Evolutionary conservation across 2,888 invertebrate genomes (phyloP).

Genomic region (Epicampocera succincta): DNA sequence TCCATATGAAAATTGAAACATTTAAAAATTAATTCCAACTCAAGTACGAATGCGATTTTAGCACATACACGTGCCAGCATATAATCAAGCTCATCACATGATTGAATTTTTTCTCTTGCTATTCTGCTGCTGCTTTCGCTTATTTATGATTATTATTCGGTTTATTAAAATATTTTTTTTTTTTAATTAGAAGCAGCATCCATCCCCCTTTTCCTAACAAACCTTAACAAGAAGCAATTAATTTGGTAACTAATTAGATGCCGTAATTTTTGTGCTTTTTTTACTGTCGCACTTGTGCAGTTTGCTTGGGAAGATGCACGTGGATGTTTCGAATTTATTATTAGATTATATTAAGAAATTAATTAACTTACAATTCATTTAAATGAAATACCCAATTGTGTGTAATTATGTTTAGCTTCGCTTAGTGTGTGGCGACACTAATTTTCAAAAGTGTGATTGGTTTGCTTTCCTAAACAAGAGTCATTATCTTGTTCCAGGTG

Average conservation of each 20-base stretch:
- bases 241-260: conserved; percentile 62
- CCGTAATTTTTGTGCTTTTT: conserved; percentile 20
- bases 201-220: conserved; percentile 27
- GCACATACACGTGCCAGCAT: conserved; percentile 62
- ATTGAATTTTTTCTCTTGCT: conserved; percentile 47
- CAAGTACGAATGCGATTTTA: conserved; percentile 55
- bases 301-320: conserved; percentile 43
- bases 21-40: conserved; percentile 68
- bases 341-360: conserved; percentile 18
- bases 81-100: conserved; percentile 62
- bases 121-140: conserved; percentile 9
- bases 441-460: too few species aligned
- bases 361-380: conserved; percentile 46
- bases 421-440: too few species aligned
- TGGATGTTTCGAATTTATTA: conserved; percentile 45
- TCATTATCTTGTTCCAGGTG: too few species aligned
- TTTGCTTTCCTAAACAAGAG: too few species aligned
- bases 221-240: conserved; percentile 48
- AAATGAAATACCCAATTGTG: conserved; percentile 33
- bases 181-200: conserved; percentile 47
- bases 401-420: not conserved
- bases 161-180: conserved; percentile 27
- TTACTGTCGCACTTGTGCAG: conserved; percentile 10
- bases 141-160: conserved; percentile 11
- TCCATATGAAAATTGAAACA: conserved; percentile 65